These are phyloP conservation scores for Dione juno DNA, from an alignment of 2,888 invertebrate genomes.

Conservation along the genomic window DNA sequence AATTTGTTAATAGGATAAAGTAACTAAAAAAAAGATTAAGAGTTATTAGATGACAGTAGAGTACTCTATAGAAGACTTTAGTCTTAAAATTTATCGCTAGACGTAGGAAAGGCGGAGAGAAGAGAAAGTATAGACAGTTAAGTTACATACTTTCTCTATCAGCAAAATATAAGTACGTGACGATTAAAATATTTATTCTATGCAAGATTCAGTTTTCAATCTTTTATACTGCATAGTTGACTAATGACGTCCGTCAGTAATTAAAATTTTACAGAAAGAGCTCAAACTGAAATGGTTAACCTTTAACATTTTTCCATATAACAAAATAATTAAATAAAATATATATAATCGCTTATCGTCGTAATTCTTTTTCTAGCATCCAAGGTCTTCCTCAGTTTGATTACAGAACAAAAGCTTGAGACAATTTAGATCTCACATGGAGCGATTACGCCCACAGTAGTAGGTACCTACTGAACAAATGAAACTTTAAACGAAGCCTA, in stretches of 20 bases:
- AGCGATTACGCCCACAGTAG: constrained; percentile 22
- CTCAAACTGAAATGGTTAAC: background rate
- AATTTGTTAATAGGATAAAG: too few relatives aligned
- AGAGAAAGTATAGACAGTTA: background rate
- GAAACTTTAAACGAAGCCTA: constrained; percentile 21
- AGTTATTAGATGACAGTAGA: too few relatives aligned
- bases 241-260: background rate
- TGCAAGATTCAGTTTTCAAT: background rate
- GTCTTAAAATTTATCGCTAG: too few relatives aligned
- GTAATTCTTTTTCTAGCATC: background rate
- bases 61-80: too few relatives aligned
- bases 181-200: background rate
- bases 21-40: too few relatives aligned
- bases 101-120: background rate
- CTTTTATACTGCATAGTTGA: background rate
- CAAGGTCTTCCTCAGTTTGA: constrained; percentile 2
- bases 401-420: constrained; percentile 19
- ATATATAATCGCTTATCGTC: background rate
- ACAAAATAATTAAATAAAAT: background rate
- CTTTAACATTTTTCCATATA: background rate
- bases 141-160: background rate
- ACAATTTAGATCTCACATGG: constrained; percentile 14
- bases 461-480: constrained; percentile 12
- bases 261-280: background rate
- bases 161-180: background rate